Conservation (phyloP, 1,140 invertebrate genomes). For the Micrasema longulum region DNA sequence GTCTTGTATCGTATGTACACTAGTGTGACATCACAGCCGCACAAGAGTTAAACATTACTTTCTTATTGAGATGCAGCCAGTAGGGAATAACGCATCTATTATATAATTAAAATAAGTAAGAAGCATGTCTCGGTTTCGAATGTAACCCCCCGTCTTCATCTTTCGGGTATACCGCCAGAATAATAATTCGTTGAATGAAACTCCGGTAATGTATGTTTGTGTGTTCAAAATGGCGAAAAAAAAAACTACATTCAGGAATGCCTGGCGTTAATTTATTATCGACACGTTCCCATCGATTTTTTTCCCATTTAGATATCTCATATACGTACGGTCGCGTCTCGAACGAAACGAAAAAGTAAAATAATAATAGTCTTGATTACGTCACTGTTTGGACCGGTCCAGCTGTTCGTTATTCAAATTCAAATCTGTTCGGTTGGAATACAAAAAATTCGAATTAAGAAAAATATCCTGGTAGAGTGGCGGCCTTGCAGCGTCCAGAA, state of each 20-base stretch:
- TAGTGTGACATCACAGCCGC: too few species aligned
- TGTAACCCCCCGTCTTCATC: too few species aligned
- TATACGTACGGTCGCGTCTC: too few species aligned
- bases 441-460: slow-evolving; percentile 51
- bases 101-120: too few species aligned
- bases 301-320: slow-evolving; percentile 29
- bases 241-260: slow-evolving; percentile 48
- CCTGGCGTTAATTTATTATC: slow-evolving; percentile 51
- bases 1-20: too few species aligned
- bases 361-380: slow-evolving; percentile 9
- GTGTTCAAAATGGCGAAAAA: slow-evolving; percentile 12
- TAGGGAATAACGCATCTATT: too few species aligned
- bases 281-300: slow-evolving; percentile 49
- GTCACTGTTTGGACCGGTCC: slow-evolving; percentile 43
- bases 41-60: too few species aligned
- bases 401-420: slow-evolving; percentile 43
- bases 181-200: slow-evolving; percentile 51
- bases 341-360: slow-evolving; percentile 19
- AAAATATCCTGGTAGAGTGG: slow-evolving; percentile 26
- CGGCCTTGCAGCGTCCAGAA: too few species aligned
- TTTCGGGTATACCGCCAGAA: too few species aligned
- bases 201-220: slow-evolving; percentile 16
- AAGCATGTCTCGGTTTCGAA: too few species aligned
- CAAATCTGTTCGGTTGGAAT: slow-evolving; percentile 39
- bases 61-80: too few species aligned